Percentiles rank a stretch among this genome's conserved stretches.
Conservation (phyloP, 2,888 invertebrate genomes). For the Lasioglossum oenotherae region DNA sequence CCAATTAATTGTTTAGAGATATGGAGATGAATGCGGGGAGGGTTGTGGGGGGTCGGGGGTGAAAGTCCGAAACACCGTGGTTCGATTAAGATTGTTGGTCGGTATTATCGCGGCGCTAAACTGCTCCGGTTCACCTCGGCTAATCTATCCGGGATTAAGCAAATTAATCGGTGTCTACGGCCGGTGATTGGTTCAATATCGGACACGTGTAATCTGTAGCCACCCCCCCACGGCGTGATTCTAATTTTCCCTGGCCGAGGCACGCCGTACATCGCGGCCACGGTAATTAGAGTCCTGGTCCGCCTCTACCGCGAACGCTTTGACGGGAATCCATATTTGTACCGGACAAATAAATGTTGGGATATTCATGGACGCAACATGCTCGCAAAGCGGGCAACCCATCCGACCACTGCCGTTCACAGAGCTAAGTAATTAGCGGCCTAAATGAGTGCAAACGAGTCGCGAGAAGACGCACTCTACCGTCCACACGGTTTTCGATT, state of each 20-base stretch:
- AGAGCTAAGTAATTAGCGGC: conserved; percentile 33
- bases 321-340: conserved; percentile 56
- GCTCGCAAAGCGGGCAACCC: background rate
- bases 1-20: conserved; percentile 45
- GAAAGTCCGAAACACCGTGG: conserved; percentile 27
- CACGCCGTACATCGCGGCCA: conserved; percentile 10
- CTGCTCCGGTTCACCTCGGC: conserved; percentile 21
- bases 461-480: background rate
- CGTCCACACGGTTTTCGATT: background rate
- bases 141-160: conserved; percentile 59
- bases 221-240: conserved; percentile 8
- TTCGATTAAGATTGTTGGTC: conserved; percentile 57
- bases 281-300: conserved; percentile 55
- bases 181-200: conserved; percentile 49
- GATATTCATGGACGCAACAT: conserved; percentile 35
- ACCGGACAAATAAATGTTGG: conserved; percentile 57
- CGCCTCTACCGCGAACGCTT: conserved; percentile 44
- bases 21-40: conserved; percentile 4
- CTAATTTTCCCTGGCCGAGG: conserved; percentile 47
- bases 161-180: conserved; percentile 56
- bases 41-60: background rate
- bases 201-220: conserved; percentile 56
- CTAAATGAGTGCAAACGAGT: conserved; percentile 1
- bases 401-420: background rate
- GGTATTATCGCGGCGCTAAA: conserved; percentile 36